Percentiles rank a stretch among this genome's conserved stretches.
Conservation (phyloP, 2,888 invertebrate genomes). For the Habrosyne pyritoides region DNA sequence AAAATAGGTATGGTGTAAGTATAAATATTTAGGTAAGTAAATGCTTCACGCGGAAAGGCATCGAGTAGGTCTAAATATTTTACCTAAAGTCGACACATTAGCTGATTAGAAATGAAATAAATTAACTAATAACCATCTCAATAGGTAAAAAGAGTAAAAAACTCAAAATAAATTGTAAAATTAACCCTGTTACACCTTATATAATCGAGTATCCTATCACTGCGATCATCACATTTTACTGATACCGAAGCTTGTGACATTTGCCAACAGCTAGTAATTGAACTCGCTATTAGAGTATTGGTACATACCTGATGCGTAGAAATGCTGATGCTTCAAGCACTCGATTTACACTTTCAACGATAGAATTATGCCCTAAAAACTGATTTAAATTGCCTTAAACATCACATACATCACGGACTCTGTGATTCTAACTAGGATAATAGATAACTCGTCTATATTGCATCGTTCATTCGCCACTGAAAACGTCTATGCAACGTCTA, state of each 20-base stretch:
- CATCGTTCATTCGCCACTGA: slow-evolving; percentile 56
- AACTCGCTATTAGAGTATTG: slow-evolving; percentile 42
- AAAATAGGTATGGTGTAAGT: slow-evolving; percentile 55
- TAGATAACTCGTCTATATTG: slow-evolving; percentile 65
- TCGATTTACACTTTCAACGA: slow-evolving; percentile 67
- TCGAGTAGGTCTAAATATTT: slow-evolving; percentile 29
- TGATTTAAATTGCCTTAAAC: slow-evolving; percentile 61
- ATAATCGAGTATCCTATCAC: slow-evolving; percentile 36
- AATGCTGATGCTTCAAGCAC: slow-evolving; percentile 64
- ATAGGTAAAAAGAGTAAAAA: slow-evolving; percentile 33
- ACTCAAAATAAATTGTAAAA: slow-evolving; percentile 53
- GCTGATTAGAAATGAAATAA: slow-evolving; percentile 51
- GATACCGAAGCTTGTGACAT: slow-evolving; percentile 23
- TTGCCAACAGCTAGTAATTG: slow-evolving; percentile 25
- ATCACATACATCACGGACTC: slow-evolving; percentile 68
- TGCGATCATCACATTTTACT: slow-evolving; percentile 26
- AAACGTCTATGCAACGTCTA: slow-evolving; percentile 39
- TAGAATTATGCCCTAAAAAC: slow-evolving; percentile 59
- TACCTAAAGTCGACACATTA: slow-evolving; percentile 40
- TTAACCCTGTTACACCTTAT: slow-evolving; percentile 69
- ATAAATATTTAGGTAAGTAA: slow-evolving; percentile 63
- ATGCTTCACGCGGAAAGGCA: slow-evolving; percentile 55
- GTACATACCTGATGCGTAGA: slow-evolving; percentile 73
- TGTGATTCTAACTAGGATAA: slow-evolving; percentile 60
- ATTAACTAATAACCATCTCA: slow-evolving; percentile 48